Evolutionary conservation across 1,140 invertebrate species (phyloP).

Genomic region (Muscidifurax raptorellus): DNA sequence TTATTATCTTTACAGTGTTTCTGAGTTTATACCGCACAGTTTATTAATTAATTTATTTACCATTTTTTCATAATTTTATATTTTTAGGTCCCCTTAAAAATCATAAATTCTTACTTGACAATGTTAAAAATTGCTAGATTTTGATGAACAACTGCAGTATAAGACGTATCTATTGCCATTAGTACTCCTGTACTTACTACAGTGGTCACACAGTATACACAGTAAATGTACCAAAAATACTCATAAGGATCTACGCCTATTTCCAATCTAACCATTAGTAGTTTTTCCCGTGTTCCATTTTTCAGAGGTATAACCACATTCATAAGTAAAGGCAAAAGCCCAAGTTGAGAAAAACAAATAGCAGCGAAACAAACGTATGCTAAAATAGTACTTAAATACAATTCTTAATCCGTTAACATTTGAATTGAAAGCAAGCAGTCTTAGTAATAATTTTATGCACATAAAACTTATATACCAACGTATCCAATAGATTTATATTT

Average conservation of each 20-base stretch:
- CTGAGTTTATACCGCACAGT: no score
- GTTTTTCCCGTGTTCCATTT: neutral
- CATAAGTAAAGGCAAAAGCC: neutral
- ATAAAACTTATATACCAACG: neutral
- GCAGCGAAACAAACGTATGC: neutral
- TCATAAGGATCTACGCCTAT: neutral
- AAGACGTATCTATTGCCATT: neutral
- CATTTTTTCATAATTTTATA: neutral
- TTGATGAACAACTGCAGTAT: constrained; percentile 19
- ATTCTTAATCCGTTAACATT: no score
- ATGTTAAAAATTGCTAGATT: constrained; percentile 3
- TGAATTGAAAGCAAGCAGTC: neutral
- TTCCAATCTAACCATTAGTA: neutral
- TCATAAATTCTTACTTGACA: constrained; percentile 2
- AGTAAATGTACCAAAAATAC: neutral
- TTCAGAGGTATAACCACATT: neutral
- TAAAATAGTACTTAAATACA: neutral
- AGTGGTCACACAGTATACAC: neutral
- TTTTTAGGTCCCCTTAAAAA: neutral
- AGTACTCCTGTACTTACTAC: neutral
- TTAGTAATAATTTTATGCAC: neutral
- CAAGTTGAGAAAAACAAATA: neutral
- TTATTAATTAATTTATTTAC: no score
- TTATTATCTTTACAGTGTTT: no score
- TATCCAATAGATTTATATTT: constrained; percentile 2